Conservation (phyloP, 2,797 vertebrate genomes). For the Enteromius mattozi region DNA sequence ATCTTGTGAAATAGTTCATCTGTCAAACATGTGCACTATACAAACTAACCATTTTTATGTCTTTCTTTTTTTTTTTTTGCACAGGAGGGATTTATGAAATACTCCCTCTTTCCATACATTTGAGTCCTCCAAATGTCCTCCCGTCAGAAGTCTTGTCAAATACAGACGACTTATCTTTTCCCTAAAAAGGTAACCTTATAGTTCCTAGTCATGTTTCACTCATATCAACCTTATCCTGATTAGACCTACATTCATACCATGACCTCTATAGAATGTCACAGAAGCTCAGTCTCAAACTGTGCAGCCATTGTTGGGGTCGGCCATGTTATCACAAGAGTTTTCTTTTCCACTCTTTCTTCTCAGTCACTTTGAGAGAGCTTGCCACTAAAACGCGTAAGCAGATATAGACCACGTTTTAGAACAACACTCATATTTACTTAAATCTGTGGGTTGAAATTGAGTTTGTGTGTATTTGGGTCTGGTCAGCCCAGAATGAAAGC, state of each 20-base stretch:
- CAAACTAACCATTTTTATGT: neutral
- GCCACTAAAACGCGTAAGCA: neutral
- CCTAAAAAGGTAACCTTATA: constrained; percentile 36
- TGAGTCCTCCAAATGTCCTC: constrained; percentile 27
- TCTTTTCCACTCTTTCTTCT: neutral
- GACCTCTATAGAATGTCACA: constrained; percentile 16
- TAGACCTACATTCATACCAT: constrained; percentile 8
- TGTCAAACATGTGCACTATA: neutral
- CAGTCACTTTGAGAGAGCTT: constrained; percentile 1
- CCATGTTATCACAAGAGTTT: neutral
- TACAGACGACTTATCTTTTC: neutral
- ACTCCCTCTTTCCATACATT: neutral
- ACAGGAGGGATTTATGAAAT: neutral
- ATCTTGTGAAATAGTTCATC: neutral
- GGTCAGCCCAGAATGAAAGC: neutral
- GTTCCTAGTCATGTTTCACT: constrained; percentile 18
- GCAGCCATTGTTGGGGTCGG: constrained; percentile 23
- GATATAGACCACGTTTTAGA: neutral
- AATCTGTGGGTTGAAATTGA: neutral
- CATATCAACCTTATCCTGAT: constrained; percentile 14
- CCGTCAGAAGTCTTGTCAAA: neutral
- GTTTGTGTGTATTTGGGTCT: neutral
- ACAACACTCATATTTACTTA: neutral
- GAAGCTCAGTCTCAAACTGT: constrained; percentile 17
- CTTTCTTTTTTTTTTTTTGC: neutral